These are phyloP conservation scores for Anas platyrhynchos DNA, from an alignment of 2,113 vertebrate genomes.

Conservation along the genomic window DNA sequence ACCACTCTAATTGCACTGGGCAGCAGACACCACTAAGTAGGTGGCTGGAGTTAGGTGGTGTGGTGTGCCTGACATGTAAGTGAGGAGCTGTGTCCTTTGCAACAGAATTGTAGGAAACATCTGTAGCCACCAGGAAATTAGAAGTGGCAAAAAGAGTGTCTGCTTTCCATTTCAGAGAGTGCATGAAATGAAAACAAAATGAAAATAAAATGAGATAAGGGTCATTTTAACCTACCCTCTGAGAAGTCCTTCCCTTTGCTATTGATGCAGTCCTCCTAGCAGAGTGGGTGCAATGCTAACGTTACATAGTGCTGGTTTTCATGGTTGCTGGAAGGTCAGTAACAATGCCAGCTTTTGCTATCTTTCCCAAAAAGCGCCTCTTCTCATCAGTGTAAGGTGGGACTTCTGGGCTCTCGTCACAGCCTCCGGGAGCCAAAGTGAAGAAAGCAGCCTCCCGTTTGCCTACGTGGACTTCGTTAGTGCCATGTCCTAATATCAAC, in stretches of 20 bases:
- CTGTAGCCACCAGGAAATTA: background rate
- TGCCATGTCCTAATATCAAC: background rate
- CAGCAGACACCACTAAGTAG: background rate
- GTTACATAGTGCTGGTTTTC: background rate
- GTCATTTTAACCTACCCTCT: background rate
- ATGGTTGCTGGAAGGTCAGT: background rate
- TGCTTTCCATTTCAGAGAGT: constrained; percentile 18
- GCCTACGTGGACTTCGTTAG: background rate
- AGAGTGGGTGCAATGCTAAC: background rate
- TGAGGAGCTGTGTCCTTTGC: background rate
- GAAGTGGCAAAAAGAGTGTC: background rate
- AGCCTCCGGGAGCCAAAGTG: background rate
- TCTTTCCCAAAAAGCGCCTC: background rate
- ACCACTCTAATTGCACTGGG: background rate
- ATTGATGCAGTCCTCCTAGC: background rate
- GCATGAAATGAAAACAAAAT: too few relatives aligned
- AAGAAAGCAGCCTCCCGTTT: background rate
- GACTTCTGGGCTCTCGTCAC: background rate
- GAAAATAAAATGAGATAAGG: background rate
- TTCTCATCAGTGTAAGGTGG: background rate
- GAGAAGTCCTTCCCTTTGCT: background rate
- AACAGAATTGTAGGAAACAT: constrained; percentile 17
- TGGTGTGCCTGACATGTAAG: background rate
- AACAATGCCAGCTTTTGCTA: background rate
- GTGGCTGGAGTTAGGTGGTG: background rate